phyloP scores from a whole-genome alignment of 2,113 vertebrate species.

The Murina feae region DNA sequence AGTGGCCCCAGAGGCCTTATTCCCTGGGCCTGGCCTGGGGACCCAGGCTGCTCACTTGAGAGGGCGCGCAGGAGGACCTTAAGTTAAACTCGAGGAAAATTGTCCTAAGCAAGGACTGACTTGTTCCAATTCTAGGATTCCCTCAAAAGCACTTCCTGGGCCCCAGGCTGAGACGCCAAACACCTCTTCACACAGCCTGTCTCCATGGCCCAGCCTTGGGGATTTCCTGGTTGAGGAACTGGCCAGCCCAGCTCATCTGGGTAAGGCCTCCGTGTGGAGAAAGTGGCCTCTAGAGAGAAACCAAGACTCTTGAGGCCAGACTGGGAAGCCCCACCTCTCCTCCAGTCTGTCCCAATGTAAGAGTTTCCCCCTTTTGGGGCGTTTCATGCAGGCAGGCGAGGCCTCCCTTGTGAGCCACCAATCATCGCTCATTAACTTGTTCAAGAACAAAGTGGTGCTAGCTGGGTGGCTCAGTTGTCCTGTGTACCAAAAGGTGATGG shows the following conservation, averaged over 20 bases:
- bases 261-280: background rate
- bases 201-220: background rate
- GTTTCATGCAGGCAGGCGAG: accelerated
- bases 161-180: background rate
- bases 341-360: background rate
- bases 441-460: background rate
- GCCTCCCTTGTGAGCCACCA: background rate
- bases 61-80: background rate
- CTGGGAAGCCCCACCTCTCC: background rate
- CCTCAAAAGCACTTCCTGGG: background rate
- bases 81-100: background rate
- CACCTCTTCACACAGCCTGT: background rate
- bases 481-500: background rate
- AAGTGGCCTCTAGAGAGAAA: background rate
- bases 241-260: background rate
- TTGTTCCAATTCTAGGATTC: background rate
- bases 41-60: background rate
- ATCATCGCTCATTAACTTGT: background rate
- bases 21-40: background rate
- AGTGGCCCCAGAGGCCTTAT: accelerated
- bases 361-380: no score
- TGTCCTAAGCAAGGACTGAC: accelerated
- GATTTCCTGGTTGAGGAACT: conserved; percentile 38
- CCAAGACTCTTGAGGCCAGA: background rate
- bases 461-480: background rate